Percentiles rank a stretch among this genome's conserved stretches.
phyloP scores from a whole-genome alignment of 1,140 invertebrate genomes.

The Dendroctonus ponderosae region DNA sequence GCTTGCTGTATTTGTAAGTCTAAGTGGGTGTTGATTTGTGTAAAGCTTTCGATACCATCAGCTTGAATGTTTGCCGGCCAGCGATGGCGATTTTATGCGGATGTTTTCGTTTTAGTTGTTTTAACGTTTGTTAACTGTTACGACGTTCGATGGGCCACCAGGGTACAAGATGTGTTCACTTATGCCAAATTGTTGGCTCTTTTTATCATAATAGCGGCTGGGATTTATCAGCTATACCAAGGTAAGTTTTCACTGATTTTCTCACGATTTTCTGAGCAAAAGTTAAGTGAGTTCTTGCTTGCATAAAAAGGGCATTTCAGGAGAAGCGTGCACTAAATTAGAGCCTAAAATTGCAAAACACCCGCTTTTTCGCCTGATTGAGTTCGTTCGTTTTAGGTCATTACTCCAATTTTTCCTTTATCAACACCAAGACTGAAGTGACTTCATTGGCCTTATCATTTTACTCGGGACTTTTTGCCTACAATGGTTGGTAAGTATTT shows the following conservation, averaged over 20 bases:
- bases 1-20: conserved; percentile 90
- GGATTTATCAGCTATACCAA: conserved; percentile 74
- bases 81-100: background rate
- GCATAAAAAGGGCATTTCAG: too few species aligned
- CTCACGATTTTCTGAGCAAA: too few species aligned
- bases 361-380: too few species aligned
- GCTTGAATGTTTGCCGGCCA: too few species aligned
- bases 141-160: conserved; percentile 94
- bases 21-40: conserved; percentile 1
- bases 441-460: conserved; percentile 94
- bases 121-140: conserved; percentile 96
- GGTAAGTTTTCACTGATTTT: too few species aligned
- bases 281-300: too few species aligned
- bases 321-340: too few species aligned
- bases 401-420: conserved; percentile 90
- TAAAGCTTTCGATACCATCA: background rate
- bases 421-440: conserved; percentile 82
- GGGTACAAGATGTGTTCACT: conserved; percentile 96
- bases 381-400: conserved; percentile 66
- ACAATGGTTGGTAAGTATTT: conserved; percentile 89
- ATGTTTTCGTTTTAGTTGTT: conserved; percentile 64
- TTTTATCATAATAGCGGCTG: conserved; percentile 88
- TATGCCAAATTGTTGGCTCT: conserved; percentile 94
- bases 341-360: too few species aligned
- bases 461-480: conserved; percentile 98